Evolutionary conservation across 2,797 vertebrate species (phyloP).

Genomic region (Pipistrellus nathusii): DNA sequence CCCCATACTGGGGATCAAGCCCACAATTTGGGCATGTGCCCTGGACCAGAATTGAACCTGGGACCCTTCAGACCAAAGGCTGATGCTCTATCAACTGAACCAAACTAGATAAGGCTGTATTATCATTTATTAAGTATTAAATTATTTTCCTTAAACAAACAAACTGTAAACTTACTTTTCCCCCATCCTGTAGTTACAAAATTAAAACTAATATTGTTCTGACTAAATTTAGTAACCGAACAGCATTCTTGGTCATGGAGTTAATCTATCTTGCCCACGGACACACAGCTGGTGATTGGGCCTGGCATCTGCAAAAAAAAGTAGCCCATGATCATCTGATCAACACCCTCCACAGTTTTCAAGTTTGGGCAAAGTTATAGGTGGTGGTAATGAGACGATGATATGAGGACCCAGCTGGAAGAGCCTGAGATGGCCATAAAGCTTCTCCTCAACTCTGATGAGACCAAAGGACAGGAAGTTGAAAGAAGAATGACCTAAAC

Average conservation of each 20-base stretch:
- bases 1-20: not conserved
- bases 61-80: not conserved
- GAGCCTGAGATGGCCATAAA: not conserved
- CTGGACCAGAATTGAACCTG: not conserved
- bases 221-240: constrained; percentile 27
- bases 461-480: not conserved
- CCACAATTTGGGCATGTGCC: not conserved
- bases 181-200: not conserved
- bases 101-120: not conserved
- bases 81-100: not conserved
- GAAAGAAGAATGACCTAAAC: not conserved
- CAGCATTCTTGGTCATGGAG: not conserved
- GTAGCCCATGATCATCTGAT: fast-evolving
- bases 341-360: not conserved
- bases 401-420: not conserved
- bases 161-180: not conserved
- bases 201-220: not conserved
- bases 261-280: not conserved
- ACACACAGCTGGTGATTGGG: not conserved
- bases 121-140: not conserved
- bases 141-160: not conserved
- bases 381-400: fast-evolving
- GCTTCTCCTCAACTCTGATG: too few relatives aligned
- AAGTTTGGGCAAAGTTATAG: not conserved
- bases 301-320: not conserved